Evolutionary conservation across 2,797 vertebrate species (phyloP).

Genomic region (Peromyscus eremicus): DNA sequence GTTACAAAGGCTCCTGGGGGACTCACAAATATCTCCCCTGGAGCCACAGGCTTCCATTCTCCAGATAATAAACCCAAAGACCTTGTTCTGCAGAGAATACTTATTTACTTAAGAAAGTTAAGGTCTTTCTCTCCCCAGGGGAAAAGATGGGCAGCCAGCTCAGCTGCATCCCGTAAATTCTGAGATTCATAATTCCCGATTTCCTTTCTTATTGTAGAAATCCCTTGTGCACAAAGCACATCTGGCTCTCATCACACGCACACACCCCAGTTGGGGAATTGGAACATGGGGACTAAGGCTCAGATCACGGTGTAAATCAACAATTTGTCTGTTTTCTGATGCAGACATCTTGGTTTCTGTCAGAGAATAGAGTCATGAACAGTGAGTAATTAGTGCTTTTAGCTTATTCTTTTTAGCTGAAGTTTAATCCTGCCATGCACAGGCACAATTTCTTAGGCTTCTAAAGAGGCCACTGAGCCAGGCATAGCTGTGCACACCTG

Average conservation of each 20-base stretch:
- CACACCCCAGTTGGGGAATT: fast-evolving
- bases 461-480: not conserved
- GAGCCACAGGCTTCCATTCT: constrained; percentile 19
- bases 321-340: constrained; percentile 30
- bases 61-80: constrained; percentile 25
- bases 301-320: constrained; percentile 10
- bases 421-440: not conserved
- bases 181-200: not conserved
- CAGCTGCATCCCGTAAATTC: not conserved
- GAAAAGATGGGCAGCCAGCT: not conserved
- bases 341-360: constrained; percentile 27
- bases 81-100: constrained; percentile 29
- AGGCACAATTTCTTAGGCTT: not conserved
- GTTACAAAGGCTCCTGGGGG: not conserved
- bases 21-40: not conserved
- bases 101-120: constrained; percentile 40
- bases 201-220: not conserved
- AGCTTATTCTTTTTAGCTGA: not conserved
- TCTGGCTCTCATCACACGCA: not conserved
- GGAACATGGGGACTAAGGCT: not conserved
- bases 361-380: constrained; percentile 9
- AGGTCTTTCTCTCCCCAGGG: constrained; percentile 32
- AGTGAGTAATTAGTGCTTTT: not conserved
- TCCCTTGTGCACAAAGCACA: not conserved
- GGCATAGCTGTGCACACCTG: too few relatives aligned